Conservation (phyloP, 2,113 vertebrate species). For the Neotoma lepida region DNA sequence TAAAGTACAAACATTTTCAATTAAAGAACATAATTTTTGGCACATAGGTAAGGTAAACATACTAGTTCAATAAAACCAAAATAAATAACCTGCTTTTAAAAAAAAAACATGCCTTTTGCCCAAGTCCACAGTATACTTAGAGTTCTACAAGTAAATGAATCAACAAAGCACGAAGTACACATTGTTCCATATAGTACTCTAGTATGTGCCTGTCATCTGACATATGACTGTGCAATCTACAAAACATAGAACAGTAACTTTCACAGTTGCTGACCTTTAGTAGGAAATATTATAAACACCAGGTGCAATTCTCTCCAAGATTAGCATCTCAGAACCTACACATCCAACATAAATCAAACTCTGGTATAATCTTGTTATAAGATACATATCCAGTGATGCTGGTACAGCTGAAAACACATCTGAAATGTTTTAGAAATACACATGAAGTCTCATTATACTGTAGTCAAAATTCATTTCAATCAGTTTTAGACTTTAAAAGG, state of each 20-base stretch:
- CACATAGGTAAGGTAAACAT: conserved; percentile 42
- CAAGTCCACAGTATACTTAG: neutral
- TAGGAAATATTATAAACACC: conserved; percentile 24
- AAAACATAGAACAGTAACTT: conserved; percentile 30
- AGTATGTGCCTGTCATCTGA: neutral
- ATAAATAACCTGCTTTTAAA: neutral
- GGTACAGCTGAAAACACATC: conserved; percentile 16
- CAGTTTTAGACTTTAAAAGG: neutral
- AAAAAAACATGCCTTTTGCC: neutral
- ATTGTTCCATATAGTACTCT: conserved; percentile 22
- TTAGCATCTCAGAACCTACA: neutral
- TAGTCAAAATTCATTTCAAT: conserved; percentile 24
- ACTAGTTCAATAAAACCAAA: conserved; percentile 27
- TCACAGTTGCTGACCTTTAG: neutral
- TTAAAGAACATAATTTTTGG: conserved; percentile 21
- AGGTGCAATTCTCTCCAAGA: conserved; percentile 29
- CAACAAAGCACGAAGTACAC: conserved; percentile 6
- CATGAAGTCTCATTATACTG: neutral
- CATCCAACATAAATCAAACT: conserved; percentile 45
- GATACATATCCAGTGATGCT: neutral
- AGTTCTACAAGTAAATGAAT: conserved; percentile 43
- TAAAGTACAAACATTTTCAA: conserved; percentile 12
- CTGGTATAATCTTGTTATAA: conserved; percentile 28
- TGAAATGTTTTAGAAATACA: conserved; percentile 41
- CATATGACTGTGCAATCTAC: neutral